A percentile compares a stretch with the other conserved stretches of the same genome.
phyloP scores from a whole-genome alignment of 2,797 vertebrate species.

The Scleropages formosus region DNA sequence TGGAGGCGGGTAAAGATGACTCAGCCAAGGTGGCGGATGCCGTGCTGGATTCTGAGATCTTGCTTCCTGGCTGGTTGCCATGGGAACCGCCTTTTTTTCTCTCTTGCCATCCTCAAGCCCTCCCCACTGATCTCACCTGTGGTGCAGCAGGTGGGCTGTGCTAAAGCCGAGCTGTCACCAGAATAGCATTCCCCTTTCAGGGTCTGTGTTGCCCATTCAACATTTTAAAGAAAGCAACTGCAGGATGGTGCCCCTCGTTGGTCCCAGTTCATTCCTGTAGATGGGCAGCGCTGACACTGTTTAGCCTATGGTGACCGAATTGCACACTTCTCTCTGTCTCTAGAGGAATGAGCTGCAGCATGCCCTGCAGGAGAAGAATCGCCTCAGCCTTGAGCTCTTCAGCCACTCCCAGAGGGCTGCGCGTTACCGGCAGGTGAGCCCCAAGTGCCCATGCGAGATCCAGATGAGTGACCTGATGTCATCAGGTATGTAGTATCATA shows the following conservation, averaged over 20 bases:
- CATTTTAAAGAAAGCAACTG: background rate
- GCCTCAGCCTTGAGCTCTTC: constrained; percentile 69
- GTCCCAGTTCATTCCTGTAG: background rate
- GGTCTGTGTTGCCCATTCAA: background rate
- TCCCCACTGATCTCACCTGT: too few species aligned
- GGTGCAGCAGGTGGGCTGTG: too few species aligned
- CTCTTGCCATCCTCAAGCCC: too few species aligned
- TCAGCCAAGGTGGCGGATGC: too few species aligned
- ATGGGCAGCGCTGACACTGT: background rate
- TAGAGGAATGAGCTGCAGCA: constrained; percentile 78
- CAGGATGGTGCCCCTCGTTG: too few species aligned
- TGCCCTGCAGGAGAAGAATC: constrained; percentile 64
- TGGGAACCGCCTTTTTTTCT: too few species aligned
- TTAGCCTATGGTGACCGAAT: background rate
- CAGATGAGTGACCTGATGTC: background rate
- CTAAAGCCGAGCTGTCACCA: too few species aligned
- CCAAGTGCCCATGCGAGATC: background rate
- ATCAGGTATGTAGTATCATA: background rate
- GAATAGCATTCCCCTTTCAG: too few species aligned
- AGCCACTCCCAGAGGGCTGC: constrained; percentile 60
- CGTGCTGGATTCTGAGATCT: too few species aligned
- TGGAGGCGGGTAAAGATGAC: too few species aligned
- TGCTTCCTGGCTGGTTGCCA: too few species aligned
- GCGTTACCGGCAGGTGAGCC: constrained; percentile 75
- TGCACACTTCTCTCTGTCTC: constrained; percentile 26